These are phyloP conservation scores for Plusia festucae DNA, from an alignment of 2,888 invertebrate genomes.

Conservation along the genomic window DNA sequence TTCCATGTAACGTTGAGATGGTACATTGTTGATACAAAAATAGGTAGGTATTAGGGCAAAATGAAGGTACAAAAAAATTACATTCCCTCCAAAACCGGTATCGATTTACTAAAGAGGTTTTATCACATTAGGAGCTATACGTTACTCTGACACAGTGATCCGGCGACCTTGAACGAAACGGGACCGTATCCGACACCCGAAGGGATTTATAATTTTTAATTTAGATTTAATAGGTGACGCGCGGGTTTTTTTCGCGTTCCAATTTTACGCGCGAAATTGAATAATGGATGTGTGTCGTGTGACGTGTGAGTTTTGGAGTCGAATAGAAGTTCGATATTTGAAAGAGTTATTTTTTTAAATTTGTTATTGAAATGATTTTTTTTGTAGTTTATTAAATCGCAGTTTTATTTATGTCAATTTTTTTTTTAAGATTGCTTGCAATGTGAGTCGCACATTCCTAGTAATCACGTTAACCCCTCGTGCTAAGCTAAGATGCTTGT, in stretches of 20 bases:
- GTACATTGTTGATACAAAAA: no score
- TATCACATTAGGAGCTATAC: conserved; percentile 52
- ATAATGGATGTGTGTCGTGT: conserved; percentile 45
- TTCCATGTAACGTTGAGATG: no score
- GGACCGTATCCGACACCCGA: conserved; percentile 35
- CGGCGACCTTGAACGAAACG: conserved; percentile 54
- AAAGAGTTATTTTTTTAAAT: conserved; percentile 6
- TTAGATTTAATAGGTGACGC: conserved; percentile 53
- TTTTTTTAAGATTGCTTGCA: no score
- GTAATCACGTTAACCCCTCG: no score
- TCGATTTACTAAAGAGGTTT: conserved; percentile 52
- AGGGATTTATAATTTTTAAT: conserved; percentile 61
- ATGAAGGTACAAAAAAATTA: background rate
- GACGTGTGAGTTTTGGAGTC: conserved; percentile 25
- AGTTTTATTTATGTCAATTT: no score
- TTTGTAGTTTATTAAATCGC: no score
- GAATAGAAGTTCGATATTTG: conserved; percentile 16
- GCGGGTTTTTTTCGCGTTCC: conserved; percentile 41
- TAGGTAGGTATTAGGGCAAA: no score
- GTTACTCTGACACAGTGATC: conserved; percentile 56
- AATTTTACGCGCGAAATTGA: conserved; percentile 41
- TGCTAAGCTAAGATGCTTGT: no score
- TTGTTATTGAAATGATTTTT: background rate
- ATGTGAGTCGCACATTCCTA: no score
- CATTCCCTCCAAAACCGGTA: conserved; percentile 14